Conservation (phyloP, 2,797 vertebrate genomes). For the Falco rusticolus region DNA sequence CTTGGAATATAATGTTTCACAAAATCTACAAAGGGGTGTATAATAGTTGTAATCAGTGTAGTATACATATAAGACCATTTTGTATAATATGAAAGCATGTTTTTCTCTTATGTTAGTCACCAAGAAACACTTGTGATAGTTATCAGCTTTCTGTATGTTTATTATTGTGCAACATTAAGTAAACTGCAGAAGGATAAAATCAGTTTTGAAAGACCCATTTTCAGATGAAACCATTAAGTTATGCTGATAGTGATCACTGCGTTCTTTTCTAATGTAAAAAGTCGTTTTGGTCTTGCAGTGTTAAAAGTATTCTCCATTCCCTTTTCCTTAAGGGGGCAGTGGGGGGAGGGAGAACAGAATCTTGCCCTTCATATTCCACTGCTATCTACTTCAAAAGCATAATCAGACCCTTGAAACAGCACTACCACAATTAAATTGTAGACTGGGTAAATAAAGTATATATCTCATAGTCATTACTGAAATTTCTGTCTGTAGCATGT, state of each 20-base stretch:
- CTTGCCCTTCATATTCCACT: neutral
- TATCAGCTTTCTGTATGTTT: neutral
- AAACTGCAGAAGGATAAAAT: neutral
- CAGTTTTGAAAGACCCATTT: neutral
- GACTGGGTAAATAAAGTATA: neutral
- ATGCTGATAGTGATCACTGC: neutral
- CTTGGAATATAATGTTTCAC: slow-evolving; percentile 20
- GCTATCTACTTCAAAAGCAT: neutral
- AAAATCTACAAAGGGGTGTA: neutral
- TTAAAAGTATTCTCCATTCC: neutral
- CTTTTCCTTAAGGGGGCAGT: neutral
- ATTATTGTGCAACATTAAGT: neutral
- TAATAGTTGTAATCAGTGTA: neutral
- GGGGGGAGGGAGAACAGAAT: neutral
- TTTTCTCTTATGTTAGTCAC: neutral
- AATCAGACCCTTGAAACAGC: neutral
- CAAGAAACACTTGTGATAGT: neutral
- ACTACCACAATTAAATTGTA: neutral
- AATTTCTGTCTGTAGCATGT: neutral
- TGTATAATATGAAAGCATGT: neutral
- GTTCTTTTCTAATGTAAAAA: neutral
- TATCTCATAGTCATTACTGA: neutral
- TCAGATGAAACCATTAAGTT: neutral
- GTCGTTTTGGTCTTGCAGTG: neutral
- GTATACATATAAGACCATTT: neutral